Base-by-base conservation (phyloP, 2,113 vertebrate genomes). In the Chaetodon trifascialis region DNA sequence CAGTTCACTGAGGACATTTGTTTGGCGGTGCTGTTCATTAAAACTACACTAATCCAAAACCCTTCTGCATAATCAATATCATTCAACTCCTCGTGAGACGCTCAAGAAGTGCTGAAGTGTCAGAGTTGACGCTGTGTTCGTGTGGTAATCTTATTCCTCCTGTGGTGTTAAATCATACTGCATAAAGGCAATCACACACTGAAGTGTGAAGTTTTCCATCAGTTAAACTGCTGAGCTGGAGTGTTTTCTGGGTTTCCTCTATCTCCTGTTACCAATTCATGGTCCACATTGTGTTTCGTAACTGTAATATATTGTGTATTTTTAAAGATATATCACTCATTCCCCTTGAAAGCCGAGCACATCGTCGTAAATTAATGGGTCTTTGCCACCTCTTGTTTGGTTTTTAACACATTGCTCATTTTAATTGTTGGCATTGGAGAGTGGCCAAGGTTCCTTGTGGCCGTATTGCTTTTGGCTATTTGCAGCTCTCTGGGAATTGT, bases 401-500 rank as follows among this genome's bases (percentile, higher is more conserved):
- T 71, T 80, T 86, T 83, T 71, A 86, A 86, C 90, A 88, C 79
- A 85, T 86, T 68, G 60, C 85, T 88, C 83, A 87, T 77, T 88
- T 86, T 79, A 86, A 77, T 78, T 83, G 82, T 90, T 86, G 40
- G 70, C 74, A 25, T 49, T 91, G 89, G 91, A 85, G 68, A 0
- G 2, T 10, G 11, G 86, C 90, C 92, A 90, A 42, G 10, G 42
- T 84, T 88, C 74, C 63, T 52, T 78, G 72, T 80, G 92, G 59
- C 80, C 34, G 47, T 87, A 60, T 92, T 91, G 79, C 82, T 86
- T 82, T 90, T 91, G 93, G 91, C 91, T 83, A 64, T 86, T 87
- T 80, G 67, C 72, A 54, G 68, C 62, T 86, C 59, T 82, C 76
- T 66, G 81, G 67, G 70, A 88, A 89, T 79, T 80, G 71, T 88